phyloP scores from a whole-genome alignment of 2,113 vertebrate genomes.

The Eclectus roratus region DNA sequence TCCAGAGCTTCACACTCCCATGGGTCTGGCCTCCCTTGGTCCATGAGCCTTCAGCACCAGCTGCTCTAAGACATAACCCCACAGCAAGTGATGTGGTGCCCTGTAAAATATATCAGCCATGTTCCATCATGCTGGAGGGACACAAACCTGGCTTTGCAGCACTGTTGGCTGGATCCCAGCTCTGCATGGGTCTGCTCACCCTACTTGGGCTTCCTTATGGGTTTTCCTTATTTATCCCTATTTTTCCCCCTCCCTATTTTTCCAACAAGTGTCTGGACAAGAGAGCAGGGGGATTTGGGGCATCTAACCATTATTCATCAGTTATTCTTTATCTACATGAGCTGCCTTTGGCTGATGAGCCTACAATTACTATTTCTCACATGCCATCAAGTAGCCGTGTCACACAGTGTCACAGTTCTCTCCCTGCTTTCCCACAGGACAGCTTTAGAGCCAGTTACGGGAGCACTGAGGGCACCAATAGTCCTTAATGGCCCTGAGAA shows the following conservation, averaged over 20 bases:
- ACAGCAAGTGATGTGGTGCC: too few relatives aligned
- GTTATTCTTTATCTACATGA: neutral
- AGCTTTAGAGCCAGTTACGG: neutral
- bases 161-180: neutral
- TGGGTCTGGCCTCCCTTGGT: neutral
- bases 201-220: neutral
- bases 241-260: neutral
- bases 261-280: neutral
- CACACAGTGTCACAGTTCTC: neutral
- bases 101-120: accelerated
- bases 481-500: neutral
- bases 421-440: neutral
- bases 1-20: neutral
- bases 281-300: neutral
- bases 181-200: neutral
- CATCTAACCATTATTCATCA: neutral
- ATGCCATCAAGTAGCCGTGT: neutral
- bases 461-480: neutral
- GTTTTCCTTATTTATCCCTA: neutral
- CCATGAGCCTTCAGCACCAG: neutral
- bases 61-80: neutral
- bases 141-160: neutral
- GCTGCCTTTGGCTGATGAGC: neutral
- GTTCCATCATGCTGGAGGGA: neutral
- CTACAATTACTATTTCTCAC: neutral